These are phyloP conservation scores for Autographa gamma DNA, from an alignment of 2,888 invertebrate species.

Conservation along the genomic window DNA sequence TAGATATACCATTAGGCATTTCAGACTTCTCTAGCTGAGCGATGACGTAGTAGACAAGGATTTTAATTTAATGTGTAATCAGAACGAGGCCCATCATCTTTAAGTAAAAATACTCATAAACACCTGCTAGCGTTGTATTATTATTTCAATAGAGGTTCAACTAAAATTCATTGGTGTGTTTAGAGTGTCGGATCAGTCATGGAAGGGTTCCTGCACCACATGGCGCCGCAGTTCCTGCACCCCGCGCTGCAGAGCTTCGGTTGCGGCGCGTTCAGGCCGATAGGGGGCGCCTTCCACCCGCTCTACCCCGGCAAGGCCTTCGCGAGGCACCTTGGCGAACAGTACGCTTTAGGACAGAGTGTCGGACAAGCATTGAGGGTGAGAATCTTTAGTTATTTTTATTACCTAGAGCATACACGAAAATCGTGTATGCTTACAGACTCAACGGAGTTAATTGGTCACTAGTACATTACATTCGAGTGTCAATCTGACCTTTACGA, in stretches of 20 bases:
- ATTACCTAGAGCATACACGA: no score
- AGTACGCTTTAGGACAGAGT: constrained; percentile 85
- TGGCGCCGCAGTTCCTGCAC: constrained; percentile 87
- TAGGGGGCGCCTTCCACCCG: constrained; percentile 86
- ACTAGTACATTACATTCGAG: no score
- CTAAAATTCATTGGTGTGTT: constrained; percentile 17
- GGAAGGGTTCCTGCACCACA: constrained; percentile 88
- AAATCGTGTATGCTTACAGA: neutral
- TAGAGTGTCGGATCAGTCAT: constrained; percentile 69
- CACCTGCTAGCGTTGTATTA: constrained; percentile 28
- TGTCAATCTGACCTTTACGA: no score
- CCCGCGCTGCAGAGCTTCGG: constrained; percentile 87
- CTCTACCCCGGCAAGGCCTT: constrained; percentile 86
- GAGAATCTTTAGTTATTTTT: constrained; percentile 41
- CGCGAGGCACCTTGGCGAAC: constrained; percentile 85
- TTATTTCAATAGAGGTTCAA: neutral
- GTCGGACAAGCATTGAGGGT: constrained; percentile 86
- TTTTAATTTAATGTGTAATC: no score
- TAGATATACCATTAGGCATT: neutral
- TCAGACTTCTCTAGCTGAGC: constrained; percentile 21
- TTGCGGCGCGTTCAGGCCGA: constrained; percentile 86
- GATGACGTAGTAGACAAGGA: neutral
- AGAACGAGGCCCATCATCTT: no score
- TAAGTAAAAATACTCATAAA: neutral
- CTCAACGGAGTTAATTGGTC: no score